Conservation (phyloP, 1,140 invertebrate species). For the Brachionus rotundiformis region DNA sequence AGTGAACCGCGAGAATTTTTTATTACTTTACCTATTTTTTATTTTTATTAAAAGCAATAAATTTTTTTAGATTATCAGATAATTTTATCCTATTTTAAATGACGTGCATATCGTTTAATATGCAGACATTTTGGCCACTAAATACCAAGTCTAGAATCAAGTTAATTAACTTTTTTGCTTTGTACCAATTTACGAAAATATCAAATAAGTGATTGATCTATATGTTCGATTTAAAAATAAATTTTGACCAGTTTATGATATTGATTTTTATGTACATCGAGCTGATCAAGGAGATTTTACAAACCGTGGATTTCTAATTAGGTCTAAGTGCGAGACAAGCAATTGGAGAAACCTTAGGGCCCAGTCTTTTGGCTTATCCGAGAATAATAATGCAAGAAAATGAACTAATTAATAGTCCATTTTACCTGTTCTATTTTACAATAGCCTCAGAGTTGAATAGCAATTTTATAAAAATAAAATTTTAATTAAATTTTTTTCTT, state of each 20-base stretch:
- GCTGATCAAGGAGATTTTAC: background rate
- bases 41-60: conserved; percentile 4
- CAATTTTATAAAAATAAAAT: background rate
- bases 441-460: conserved; percentile 5
- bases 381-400: background rate
- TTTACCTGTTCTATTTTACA: conserved; percentile 37
- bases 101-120: background rate
- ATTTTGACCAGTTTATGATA: background rate
- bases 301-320: background rate
- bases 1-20: background rate
- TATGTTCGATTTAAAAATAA: conserved; percentile 4
- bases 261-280: background rate
- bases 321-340: background rate
- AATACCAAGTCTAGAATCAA: conserved; percentile 42
- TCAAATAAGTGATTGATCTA: conserved; percentile 31
- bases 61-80: conserved; percentile 4
- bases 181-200: background rate
- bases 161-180: conserved; percentile 25
- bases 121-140: background rate
- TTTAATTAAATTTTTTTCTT: conserved; percentile 28
- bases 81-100: conserved; percentile 6
- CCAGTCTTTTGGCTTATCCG: background rate
- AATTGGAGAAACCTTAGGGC: conserved; percentile 9
- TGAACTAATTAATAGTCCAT: conserved; percentile 21
- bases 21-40: background rate